Evolutionary conservation across 1,140 invertebrate species (phyloP), one percentile per base, ranked within the genome.

Genomic region (Macrosteles quadrilineatus): DNA sequence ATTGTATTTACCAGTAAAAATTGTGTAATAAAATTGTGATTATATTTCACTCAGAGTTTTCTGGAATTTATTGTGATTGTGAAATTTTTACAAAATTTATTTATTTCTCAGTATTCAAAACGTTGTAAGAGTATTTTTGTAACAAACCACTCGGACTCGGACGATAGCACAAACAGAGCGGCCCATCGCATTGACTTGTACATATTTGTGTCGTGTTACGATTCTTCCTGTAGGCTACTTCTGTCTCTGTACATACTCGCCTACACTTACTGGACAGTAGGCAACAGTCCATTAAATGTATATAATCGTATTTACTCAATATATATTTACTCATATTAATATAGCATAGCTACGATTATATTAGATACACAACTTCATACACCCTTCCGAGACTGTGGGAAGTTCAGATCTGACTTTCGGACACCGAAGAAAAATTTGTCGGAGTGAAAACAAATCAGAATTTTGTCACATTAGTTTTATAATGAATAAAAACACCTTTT

Each of bases 221-320:
- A 27, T 4, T 30, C 9, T 11, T 11, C 27, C 21, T 21, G 14
- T 30, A 25, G 14, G 12, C 55, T 29, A 25, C 55, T 6, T 59
- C 25, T 14, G 14, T 23, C 9, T 30, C 55, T 59, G 55, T 59
- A 59, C 55, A 59, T 59, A 59, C 55, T 27, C 12, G 25, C 21
- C 9, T 23, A 23, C 55, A 14, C 6, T n/a, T 53, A 53, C 11
- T 23, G 21, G 9, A 59, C 55, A 25, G 27, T 59, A 27, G 55
- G 55, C 55, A 23, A 9, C 55, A 59, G 55, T 59, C 55, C 55
- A 59, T 59, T 59, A 27, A 27, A 59, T 59, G 55, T 59, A 59
- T 30, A 59, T 59, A 59, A 59, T 27, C 23, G 23, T 59, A 59
- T 59, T 59, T 59, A 59, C 55, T 59, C 55, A 59, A 59, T 59